A percentile compares a stretch with the other conserved stretches of the same genome.
phyloP scores from a whole-genome alignment of 2,113 vertebrate genomes.

The Dunckerocampus dactyliophorus region DNA sequence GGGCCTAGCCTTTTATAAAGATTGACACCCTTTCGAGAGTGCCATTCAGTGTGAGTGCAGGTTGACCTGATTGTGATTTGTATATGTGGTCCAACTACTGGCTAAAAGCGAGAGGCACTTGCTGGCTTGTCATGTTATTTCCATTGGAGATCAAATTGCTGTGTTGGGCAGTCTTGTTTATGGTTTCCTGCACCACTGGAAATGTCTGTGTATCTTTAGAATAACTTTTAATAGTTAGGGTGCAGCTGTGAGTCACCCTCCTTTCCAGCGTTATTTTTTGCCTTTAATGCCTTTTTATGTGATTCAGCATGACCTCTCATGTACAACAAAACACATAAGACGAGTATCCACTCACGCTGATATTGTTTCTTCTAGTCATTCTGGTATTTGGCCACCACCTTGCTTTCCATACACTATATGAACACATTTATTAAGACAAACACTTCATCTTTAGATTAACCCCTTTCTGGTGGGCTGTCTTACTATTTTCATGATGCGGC shows the following conservation, averaged over 20 bases:
- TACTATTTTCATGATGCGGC: too few relatives aligned
- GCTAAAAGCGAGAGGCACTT: slow-evolving; percentile 21
- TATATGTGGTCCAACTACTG: slow-evolving; percentile 8
- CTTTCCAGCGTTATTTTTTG: not conserved
- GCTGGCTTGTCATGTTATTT: slow-evolving; percentile 7
- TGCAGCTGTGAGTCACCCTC: slow-evolving; percentile 10
- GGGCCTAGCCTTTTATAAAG: not conserved
- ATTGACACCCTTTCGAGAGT: slow-evolving; percentile 3
- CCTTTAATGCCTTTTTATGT: not conserved
- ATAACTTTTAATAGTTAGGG: slow-evolving; percentile 2
- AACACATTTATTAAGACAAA: too few relatives aligned
- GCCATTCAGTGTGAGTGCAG: slow-evolving; percentile 4
- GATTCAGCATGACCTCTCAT: too few relatives aligned
- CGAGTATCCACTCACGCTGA: too few relatives aligned
- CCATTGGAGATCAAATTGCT: slow-evolving; percentile 3
- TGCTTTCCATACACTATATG: too few relatives aligned
- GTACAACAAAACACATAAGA: too few relatives aligned
- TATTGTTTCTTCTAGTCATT: too few relatives aligned
- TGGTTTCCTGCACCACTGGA: not conserved
- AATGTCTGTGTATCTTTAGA: slow-evolving; percentile 13
- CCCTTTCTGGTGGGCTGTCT: too few relatives aligned
- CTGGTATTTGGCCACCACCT: too few relatives aligned
- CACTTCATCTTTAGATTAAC: too few relatives aligned
- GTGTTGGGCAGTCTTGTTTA: slow-evolving; percentile 8
- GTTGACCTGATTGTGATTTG: slow-evolving; percentile 30